Percentiles rank a stretch among this genome's conserved stretches.
These are phyloP conservation scores for Sylvia borin DNA, from an alignment of 2,797 vertebrate species.

Conservation along the genomic window DNA sequence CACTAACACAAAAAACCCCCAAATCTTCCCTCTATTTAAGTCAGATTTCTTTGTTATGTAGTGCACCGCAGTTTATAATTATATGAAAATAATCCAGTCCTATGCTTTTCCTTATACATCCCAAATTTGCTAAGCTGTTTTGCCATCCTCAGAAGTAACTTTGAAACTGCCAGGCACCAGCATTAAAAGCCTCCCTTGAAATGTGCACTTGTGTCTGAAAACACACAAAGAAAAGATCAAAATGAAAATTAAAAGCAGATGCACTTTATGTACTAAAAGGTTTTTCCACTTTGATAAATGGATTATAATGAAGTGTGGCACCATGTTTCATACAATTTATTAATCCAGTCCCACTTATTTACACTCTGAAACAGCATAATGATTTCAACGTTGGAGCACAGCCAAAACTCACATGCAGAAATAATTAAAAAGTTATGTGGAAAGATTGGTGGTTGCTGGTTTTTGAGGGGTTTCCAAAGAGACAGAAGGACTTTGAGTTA, in stretches of 20 bases:
- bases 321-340: conserved; percentile 68
- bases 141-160: conserved; percentile 14
- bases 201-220: conserved; percentile 21
- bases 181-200: conserved; percentile 39
- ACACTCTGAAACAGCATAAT: conserved; percentile 54
- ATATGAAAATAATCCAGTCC: not conserved
- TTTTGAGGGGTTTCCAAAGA: not conserved
- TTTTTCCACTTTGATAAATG: conserved; percentile 70
- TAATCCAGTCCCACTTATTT: conserved; percentile 69
- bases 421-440: conserved; percentile 39
- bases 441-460: not conserved
- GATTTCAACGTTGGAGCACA: conserved; percentile 61
- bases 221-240: conserved; percentile 53
- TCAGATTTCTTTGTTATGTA: not conserved
- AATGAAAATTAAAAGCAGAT: conserved; percentile 71
- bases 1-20: not conserved
- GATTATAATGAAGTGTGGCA: conserved; percentile 71
- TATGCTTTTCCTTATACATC: not conserved
- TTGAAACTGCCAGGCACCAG: conserved; percentile 30
- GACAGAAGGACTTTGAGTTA: not conserved
- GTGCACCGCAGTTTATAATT: not conserved
- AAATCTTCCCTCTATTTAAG: not conserved
- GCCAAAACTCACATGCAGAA: conserved; percentile 66
- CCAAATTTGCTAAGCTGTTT: not conserved
- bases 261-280: conserved; percentile 64